Base-by-base conservation (phyloP, 2,113 vertebrate genomes). In the Passerina amoena region DNA sequence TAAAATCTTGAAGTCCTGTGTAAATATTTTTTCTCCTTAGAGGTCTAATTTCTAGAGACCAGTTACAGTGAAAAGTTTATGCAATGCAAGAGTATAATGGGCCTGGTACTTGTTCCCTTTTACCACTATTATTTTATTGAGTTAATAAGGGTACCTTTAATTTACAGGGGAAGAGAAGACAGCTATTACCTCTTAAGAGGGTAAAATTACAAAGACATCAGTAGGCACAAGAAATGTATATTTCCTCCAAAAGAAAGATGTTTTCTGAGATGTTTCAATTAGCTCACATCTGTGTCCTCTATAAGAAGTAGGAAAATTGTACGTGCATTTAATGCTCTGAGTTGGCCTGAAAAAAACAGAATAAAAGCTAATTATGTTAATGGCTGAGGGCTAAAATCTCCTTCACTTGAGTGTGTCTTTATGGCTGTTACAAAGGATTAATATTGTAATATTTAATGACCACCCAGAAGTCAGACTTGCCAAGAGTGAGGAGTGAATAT, bases 291-390 rank as follows among this genome's bases (percentile, higher is more conserved):
- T 82, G n/a, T 61, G 71, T 80, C 37, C 57, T 71, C 72, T 12
- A 2, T 48, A 81, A 88, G 50, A 86, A 88, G 27, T 19, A 59
- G 77, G 69, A 63, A 88, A 90, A 90, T 60, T 57, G 78, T 59
- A 33, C 0, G 0, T 92, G 70, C 82, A 71, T 60, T 71, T 68
- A 25, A 35, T 57, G 54, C 65, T 86, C 50, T 42, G 50, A 86
- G 33, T 50, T 93, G 79, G 63, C 71, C 66, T 83, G 71, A 68
- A 85, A 92, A 91, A 92, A 6, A 2, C 33, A 70, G 76, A 83
- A 90, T 59, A 77, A 83, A 64, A 82, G 22, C 60, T 93, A 77
- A 95, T 96, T 72, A 93, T 92, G 38, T 82, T 86, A 86, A 70
- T 94, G 59, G 68, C 79, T 2, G 4, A 88, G 38, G 71, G 82